Percentiles rank a stretch among this genome's conserved stretches.
phyloP scores from a whole-genome alignment of 2,888 invertebrate species.

The Drosophila atripex region DNA sequence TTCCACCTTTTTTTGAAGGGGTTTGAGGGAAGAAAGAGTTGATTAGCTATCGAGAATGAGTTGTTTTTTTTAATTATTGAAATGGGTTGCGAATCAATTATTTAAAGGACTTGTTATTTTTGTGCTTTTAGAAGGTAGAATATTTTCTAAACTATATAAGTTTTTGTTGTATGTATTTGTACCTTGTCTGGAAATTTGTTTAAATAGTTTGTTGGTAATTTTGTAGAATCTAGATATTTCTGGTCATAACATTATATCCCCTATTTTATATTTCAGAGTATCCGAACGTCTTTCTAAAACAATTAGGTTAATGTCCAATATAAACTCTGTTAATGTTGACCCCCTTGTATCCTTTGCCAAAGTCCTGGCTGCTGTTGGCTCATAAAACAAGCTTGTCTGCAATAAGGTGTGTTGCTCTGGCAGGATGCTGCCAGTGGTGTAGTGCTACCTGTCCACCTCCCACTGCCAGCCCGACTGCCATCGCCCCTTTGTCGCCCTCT shows the following conservation, averaged over 20 bases:
- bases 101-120: no score
- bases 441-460: constrained; percentile 14
- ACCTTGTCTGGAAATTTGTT: no score
- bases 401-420: constrained; percentile 45
- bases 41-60: neutral
- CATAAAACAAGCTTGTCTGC: constrained; percentile 69
- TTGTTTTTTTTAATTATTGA: neutral
- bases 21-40: neutral
- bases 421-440: constrained; percentile 17
- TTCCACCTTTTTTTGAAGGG: neutral
- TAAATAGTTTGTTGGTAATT: no score
- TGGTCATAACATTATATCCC: no score
- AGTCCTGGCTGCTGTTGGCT: constrained; percentile 45
- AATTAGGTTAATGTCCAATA: neutral
- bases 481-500: neutral
- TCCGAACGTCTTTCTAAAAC: neutral
- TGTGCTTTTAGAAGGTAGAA: no score
- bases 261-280: constrained; percentile 2
- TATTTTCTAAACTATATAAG: no score
- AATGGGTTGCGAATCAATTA: neutral
- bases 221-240: no score
- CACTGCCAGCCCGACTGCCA: neutral
- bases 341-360: constrained; percentile 7
- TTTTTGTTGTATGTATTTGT: no score
- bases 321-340: constrained; percentile 36